Percentiles rank a stretch among this genome's conserved stretches.
Evolutionary conservation across 2,888 invertebrate genomes (phyloP).

Genomic region (Rhodophaea formosa): DNA sequence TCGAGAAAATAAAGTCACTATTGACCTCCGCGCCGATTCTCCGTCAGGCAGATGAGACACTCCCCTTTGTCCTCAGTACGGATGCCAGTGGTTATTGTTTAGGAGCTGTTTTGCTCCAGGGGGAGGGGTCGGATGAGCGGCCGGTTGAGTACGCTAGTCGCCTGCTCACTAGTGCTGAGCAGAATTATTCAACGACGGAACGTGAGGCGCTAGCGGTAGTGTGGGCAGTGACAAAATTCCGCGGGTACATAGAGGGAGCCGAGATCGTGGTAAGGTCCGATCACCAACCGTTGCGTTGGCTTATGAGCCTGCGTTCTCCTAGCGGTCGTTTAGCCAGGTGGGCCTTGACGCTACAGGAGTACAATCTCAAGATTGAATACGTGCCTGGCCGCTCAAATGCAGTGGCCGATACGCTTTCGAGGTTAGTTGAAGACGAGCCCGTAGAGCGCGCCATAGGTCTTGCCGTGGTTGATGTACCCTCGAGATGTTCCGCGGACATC

Average conservation of each 20-base stretch:
- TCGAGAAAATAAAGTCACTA: not conserved
- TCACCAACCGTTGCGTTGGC: conserved; percentile 46
- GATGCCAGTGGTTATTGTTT: conserved; percentile 3
- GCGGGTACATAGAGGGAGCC: conserved; percentile 40
- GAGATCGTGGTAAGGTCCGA: not conserved
- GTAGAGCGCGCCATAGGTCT: conserved; percentile 24
- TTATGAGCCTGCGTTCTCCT: conserved; percentile 33
- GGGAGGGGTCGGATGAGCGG: conserved; percentile 21
- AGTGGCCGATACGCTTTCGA: not conserved
- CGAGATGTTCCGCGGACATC: conserved; percentile 46
- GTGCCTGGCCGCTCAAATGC: not conserved
- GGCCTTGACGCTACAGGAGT: conserved; percentile 51
- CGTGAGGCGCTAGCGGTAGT: conserved; percentile 33
- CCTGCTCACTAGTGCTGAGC: not conserved
- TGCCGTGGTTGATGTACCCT: conserved; percentile 46
- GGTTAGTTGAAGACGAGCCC: not conserved
- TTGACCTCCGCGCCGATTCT: conserved; percentile 4
- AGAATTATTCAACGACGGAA: conserved; percentile 49
- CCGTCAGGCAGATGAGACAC: not conserved
- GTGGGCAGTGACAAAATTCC: conserved; percentile 25
- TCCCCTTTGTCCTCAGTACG: not conserved
- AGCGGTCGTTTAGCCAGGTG: conserved; percentile 55
- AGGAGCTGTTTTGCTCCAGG: conserved; percentile 26
- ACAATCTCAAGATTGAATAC: conserved; percentile 28
- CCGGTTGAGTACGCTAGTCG: conserved; percentile 26